Evolutionary conservation across 23 tunicate genomes (phyloP).

Genomic region (Pegea sp.): DNA sequence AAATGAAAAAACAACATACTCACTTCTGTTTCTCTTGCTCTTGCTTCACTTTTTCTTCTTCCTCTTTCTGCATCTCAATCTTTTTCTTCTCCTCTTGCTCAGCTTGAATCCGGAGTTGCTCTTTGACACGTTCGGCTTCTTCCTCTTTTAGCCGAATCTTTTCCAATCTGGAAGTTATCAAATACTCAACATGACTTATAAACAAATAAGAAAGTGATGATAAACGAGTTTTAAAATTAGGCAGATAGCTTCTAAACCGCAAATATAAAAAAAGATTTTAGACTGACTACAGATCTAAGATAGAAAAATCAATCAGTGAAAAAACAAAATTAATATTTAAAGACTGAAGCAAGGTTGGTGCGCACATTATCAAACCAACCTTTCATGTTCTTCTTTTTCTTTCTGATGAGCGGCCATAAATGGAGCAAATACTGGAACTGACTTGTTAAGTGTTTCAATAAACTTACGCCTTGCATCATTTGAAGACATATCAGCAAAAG

Average conservation of each 20-base stretch:
- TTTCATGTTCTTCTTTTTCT: constrained; percentile 74
- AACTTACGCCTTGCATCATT: constrained; percentile 68
- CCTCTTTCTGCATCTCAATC: constrained; percentile 17
- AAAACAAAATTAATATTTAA: too few relatives aligned
- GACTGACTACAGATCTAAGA: too few relatives aligned
- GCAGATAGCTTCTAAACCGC: too few relatives aligned
- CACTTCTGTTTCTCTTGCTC: constrained; percentile 73
- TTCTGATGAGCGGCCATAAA: constrained; percentile 95
- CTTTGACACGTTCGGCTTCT: constrained; percentile 4
- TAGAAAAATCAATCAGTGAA: too few relatives aligned
- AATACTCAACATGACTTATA: background rate
- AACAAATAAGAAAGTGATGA: background rate
- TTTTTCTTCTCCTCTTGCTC: constrained; percentile 31
- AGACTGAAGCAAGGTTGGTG: too few relatives aligned
- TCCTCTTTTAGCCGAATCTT: constrained; percentile 1
- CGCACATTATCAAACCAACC: too few relatives aligned
- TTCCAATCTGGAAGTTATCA: background rate
- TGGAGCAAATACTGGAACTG: constrained; percentile 83
- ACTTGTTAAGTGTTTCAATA: constrained; percentile 23
- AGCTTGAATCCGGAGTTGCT: background rate
- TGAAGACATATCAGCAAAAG: constrained; percentile 67
- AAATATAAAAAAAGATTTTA: too few relatives aligned
- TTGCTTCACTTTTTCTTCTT: constrained; percentile 38
- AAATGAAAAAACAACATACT: constrained; percentile 1
- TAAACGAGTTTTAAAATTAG: too few relatives aligned